Percentiles rank a stretch among this genome's conserved stretches.
Evolutionary conservation across 1,140 invertebrate species (phyloP).

Genomic region (Aphis gossypii): DNA sequence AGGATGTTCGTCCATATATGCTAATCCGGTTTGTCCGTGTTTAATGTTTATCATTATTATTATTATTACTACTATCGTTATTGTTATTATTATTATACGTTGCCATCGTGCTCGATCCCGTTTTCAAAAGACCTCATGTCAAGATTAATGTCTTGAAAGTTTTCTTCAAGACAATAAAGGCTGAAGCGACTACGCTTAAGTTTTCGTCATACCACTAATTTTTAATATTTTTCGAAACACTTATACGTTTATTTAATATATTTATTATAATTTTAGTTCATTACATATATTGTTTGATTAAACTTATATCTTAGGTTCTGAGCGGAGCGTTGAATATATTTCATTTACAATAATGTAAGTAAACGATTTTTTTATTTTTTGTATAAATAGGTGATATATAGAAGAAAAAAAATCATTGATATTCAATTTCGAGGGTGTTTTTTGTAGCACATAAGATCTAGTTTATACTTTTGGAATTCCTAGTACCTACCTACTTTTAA

Average conservation of each 20-base stretch:
- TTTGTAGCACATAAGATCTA: background rate
- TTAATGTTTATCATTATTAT: conserved; percentile 1
- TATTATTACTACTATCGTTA: background rate
- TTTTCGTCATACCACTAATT: background rate
- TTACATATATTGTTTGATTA: background rate
- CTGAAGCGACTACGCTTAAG: background rate
- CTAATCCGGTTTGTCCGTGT: background rate
- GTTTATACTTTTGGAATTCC: background rate
- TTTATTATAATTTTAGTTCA: background rate
- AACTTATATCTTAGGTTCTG: background rate
- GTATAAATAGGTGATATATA: background rate
- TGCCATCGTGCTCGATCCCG: background rate
- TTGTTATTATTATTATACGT: background rate
- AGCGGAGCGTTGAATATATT: background rate
- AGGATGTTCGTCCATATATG: conserved; percentile 52
- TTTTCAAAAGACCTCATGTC: conserved; percentile 43
- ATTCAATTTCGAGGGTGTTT: background rate
- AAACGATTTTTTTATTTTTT: background rate
- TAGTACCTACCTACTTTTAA: background rate
- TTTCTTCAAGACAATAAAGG: background rate
- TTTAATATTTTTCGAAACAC: background rate
- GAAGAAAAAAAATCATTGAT: background rate
- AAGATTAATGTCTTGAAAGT: conserved; percentile 53
- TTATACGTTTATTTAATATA: too few species aligned
- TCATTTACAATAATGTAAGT: background rate